Conservation (phyloP, 2,888 invertebrate species). For the Pristionchus exspectatus region DNA sequence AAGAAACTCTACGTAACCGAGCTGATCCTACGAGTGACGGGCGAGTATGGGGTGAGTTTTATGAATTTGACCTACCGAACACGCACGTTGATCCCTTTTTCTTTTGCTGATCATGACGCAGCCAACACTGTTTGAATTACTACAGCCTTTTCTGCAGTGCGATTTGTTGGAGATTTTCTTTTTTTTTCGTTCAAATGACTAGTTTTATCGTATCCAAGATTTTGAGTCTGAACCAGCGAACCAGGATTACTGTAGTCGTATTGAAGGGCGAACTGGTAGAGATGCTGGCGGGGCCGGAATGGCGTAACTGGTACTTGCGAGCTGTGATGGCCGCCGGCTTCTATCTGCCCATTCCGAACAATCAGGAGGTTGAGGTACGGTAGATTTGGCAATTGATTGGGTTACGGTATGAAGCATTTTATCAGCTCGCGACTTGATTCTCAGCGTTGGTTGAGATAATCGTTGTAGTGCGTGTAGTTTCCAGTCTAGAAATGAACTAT, state of each 20-base stretch:
- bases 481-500: not conserved
- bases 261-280: constrained; percentile 71
- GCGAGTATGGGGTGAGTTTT: constrained; percentile 62
- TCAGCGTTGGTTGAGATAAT: not conserved
- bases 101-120: too few species aligned
- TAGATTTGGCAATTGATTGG: too few species aligned
- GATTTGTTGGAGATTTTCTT: too few species aligned
- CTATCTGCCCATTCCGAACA: constrained; percentile 47
- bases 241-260: constrained; percentile 39
- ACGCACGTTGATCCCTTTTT: too few species aligned
- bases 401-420: too few species aligned
- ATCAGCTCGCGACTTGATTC: too few species aligned
- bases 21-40: constrained; percentile 65
- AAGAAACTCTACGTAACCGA: constrained; percentile 72
- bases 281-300: constrained; percentile 65
- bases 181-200: too few species aligned
- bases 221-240: not conserved
- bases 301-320: constrained; percentile 68
- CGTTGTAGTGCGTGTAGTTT: not conserved
- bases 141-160: too few species aligned
- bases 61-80: not conserved
- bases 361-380: not conserved
- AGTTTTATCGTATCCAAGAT: too few species aligned
- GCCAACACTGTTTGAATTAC: too few species aligned
- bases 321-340: constrained; percentile 63